phyloP scores from a whole-genome alignment of 2,113 vertebrate genomes.

The Baryphthengus martii region DNA sequence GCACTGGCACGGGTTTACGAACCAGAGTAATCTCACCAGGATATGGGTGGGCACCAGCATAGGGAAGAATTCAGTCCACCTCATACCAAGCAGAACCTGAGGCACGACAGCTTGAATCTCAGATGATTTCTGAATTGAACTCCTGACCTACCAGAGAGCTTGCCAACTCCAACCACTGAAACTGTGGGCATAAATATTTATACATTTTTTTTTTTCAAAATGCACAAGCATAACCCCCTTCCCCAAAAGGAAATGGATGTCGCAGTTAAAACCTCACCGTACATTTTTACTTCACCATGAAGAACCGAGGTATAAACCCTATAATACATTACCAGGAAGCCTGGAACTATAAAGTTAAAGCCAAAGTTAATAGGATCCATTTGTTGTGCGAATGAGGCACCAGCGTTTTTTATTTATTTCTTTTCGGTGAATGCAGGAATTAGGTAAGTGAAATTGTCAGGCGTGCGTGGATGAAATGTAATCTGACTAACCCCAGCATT shows the following conservation, averaged over 20 bases:
- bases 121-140: background rate
- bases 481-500: constrained; percentile 23
- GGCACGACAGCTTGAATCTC: background rate
- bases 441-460: constrained; percentile 26
- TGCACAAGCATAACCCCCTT: background rate
- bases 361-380: constrained; percentile 35
- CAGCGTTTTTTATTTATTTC: background rate
- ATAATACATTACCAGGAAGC: background rate
- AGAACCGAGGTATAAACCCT: background rate
- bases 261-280: background rate
- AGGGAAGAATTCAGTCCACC: background rate
- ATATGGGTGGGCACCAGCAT: background rate
- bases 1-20: background rate
- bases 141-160: background rate
- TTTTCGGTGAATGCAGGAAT: background rate
- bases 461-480: background rate
- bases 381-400: background rate
- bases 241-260: background rate
- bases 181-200: background rate
- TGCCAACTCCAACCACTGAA: background rate
- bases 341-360: background rate
- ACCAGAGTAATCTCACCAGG: background rate
- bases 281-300: background rate
- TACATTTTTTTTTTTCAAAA: background rate
- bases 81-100: background rate